phyloP scores from a whole-genome alignment of 1,140 invertebrate species.

The Oscheius sp. region DNA sequence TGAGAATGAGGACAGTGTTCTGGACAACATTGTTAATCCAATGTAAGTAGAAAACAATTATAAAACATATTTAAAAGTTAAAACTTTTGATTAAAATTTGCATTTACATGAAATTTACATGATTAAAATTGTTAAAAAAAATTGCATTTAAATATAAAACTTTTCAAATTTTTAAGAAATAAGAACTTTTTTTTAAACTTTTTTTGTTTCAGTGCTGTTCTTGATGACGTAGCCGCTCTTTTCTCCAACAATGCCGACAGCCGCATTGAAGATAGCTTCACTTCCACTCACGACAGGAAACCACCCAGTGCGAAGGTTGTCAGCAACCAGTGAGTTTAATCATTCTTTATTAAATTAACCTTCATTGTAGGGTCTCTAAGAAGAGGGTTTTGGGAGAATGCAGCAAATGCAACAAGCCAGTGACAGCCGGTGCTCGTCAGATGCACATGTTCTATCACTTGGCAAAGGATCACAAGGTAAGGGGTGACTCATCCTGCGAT shows the following conservation, averaged over 20 bases:
- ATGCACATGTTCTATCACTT: constrained; percentile 61
- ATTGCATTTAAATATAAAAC: no score
- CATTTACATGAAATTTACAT: no score
- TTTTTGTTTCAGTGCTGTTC: constrained; percentile 13
- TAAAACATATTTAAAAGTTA: neutral
- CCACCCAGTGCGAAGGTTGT: neutral
- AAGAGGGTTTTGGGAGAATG: constrained; percentile 58
- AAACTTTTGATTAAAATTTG: no score
- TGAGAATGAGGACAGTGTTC: constrained; percentile 5
- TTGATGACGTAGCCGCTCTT: constrained; percentile 36
- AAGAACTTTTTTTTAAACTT: neutral
- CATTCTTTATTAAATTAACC: neutral
- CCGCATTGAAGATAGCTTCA: neutral
- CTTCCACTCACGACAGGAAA: neutral
- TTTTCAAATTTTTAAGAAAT: neutral
- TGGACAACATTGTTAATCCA: neutral
- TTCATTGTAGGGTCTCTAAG: constrained; percentile 35
- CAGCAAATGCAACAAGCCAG: constrained; percentile 53
- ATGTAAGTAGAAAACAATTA: neutral
- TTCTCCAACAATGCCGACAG: constrained; percentile 15
- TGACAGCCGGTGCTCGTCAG: constrained; percentile 58
- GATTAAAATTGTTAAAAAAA: no score
- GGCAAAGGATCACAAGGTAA: constrained; percentile 54
- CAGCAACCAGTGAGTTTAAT: neutral
- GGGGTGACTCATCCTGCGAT: no score